Evolutionary conservation across 2,113 vertebrate species (phyloP), one percentile per base, ranked within the genome.

Genomic region (Paracanthobrama guichenoti): DNA sequence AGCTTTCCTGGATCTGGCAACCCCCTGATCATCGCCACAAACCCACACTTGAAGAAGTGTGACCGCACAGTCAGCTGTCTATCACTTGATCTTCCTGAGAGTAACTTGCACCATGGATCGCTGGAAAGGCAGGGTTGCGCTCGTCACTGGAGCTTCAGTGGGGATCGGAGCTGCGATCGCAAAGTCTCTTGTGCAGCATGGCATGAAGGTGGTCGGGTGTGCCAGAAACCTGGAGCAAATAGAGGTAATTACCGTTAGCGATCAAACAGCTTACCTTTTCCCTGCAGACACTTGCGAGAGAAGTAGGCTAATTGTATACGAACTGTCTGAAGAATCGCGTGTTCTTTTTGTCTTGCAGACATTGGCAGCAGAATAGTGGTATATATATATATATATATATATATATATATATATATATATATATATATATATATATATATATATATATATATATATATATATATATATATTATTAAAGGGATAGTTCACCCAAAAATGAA

Each of bases 201-300:
- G 96, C 26, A 94, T 97, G 94, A 95, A 93, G 88, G 96, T 96
- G 89, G 90, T 96, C 90, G 96, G 95, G 50, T 97, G 96, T 48
- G 95, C 95, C n/a, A 93, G 96, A 85, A 94, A 92, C 75, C 92
- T 96, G 53, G 92, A 94, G 18, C 96, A 95, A 89, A 94, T 97
- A 69, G 92, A 97, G 95, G 96, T 97, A 88, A 83, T 85, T 16
- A n/a, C 20, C 0, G 11, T 31, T 12, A 55, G 22, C 18, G 7
- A 22, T 6, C 18, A 55, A 22, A 20, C 53, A 81, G 62, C 62
- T 18, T 1, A 20, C 14, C 14, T 24, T 16, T 71, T 39, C 18
- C 42, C 18, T 35, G 31, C 59, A 26, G 14, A 16, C 13, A 31
- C 69, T 44, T 72, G 31, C 16, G 31, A 39, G 35, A 39, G 35